Percentiles rank a stretch among this genome's conserved stretches.
phyloP scores from a whole-genome alignment of 1,140 invertebrate species.

The Trachelipus rathkii region DNA sequence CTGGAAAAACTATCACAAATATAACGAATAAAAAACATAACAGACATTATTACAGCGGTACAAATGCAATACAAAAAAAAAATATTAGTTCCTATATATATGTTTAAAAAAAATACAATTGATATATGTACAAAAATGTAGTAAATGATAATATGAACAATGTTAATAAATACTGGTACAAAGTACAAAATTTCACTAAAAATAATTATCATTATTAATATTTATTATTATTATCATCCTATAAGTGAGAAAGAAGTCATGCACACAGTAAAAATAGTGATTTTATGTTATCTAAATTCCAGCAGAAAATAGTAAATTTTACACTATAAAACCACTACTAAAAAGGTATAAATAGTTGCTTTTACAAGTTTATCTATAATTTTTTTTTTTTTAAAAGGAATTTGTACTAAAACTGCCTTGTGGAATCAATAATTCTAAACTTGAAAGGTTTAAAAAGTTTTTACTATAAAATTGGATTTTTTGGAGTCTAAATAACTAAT shows the following conservation, averaged over 20 bases:
- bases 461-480: no score
- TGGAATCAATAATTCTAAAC: no score
- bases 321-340: not conserved
- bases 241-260: not conserved
- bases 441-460: no score
- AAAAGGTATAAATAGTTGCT: not conserved
- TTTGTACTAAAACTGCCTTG: not conserved
- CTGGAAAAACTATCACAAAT: constrained; percentile 7
- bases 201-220: not conserved
- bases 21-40: not conserved
- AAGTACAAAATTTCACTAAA: not conserved
- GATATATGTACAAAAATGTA: not conserved
- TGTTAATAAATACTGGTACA: not conserved
- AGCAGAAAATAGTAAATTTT: not conserved
- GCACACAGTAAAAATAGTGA: not conserved
- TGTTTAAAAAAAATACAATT: not conserved
- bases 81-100: not conserved
- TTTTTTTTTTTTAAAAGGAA: not conserved
- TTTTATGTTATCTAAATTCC: constrained; percentile 1
- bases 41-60: not conserved
- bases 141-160: not conserved
- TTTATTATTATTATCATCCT: not conserved
- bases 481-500: no score
- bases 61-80: not conserved
- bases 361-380: not conserved